phyloP scores from a whole-genome alignment of 53 echinoderm and acorn worm genomes.

The Patiria pectinifera region DNA sequence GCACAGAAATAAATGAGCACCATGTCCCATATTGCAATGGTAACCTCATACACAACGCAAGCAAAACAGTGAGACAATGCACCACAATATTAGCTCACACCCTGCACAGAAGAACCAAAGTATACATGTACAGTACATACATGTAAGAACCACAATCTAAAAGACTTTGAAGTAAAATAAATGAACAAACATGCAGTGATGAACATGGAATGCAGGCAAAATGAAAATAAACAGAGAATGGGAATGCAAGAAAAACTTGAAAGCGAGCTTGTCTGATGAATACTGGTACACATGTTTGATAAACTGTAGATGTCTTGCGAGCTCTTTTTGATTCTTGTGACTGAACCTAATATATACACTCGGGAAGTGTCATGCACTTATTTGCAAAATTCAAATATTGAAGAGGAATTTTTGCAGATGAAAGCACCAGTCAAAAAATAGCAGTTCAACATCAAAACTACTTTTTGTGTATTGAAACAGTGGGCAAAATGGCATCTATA shows the following conservation, averaged over 20 bases:
- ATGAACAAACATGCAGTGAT: neutral
- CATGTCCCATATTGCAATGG: too few species aligned
- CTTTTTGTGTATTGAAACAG: too few species aligned
- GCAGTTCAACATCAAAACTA: too few species aligned
- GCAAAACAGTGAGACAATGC: neutral
- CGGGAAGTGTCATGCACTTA: too few species aligned
- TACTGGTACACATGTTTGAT: neutral
- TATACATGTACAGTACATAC: neutral
- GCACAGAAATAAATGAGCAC: too few species aligned
- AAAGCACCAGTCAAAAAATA: too few species aligned
- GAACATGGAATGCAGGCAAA: neutral
- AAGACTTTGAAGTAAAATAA: neutral
- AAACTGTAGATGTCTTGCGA: too few species aligned
- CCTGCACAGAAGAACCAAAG: neutral
- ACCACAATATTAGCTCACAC: neutral
- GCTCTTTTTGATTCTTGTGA: too few species aligned
- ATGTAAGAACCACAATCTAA: neutral
- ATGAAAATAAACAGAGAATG: neutral
- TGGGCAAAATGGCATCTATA: neutral
- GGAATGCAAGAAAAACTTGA: neutral
- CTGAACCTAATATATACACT: too few species aligned
- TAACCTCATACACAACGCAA: too few species aligned
- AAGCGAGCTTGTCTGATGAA: neutral
- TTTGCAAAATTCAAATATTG: too few species aligned
- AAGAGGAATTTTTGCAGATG: too few species aligned